Evolutionary conservation across 2,113 vertebrate species (phyloP), one percentile per base, ranked within the genome.

Genomic region (Odontophorus gujanensis): DNA sequence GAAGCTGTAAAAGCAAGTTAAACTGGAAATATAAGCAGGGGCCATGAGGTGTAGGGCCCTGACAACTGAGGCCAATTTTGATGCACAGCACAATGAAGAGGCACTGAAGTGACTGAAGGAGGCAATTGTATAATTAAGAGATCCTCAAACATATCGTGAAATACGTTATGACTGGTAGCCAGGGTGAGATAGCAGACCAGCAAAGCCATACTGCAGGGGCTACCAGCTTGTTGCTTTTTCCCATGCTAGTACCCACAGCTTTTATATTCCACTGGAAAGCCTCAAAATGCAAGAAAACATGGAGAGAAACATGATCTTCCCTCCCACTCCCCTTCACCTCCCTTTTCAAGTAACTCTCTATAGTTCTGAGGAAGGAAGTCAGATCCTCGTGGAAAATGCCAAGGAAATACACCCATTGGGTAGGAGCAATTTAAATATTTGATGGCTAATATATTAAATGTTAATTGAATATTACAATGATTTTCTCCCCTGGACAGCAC

Each of bases 391-490:
- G 75, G 87, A 77, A 7, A 92, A 66, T 42, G 73, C 82, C 82
- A 94, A 93, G 96, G 93, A 78, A 90, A 97, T 96, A 97, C 95
- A 85, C 86, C 77, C 57, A 81, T 96, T 91, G 93, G 78, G 95
- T 90, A 96, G 91, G 80, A 96, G 50, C 92, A 95, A 96, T 95
- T 97, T 98, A 98, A 98, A 98, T 98, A 98, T 98, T 98, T 98
- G 97, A 98, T 98, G 96, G 96, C 87, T 97, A 98, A 98, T 98
- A 98, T 98, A 98, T 98, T 98, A 98, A 98, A 98, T 97, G 98
- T 97, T 98, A 98, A 98, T 97, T 98, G 97, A 98, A 97, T 95
- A 97, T 91, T 91, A 97, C 94, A 96, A 96, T 95, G 89, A 97
- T 97, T 97, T 97, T 97, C 93, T 97, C 96, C 95, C 93, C 92